Evolutionary conservation across 2,113 vertebrate species (phyloP).

Genomic region (Ochotona curzoniae): DNA sequence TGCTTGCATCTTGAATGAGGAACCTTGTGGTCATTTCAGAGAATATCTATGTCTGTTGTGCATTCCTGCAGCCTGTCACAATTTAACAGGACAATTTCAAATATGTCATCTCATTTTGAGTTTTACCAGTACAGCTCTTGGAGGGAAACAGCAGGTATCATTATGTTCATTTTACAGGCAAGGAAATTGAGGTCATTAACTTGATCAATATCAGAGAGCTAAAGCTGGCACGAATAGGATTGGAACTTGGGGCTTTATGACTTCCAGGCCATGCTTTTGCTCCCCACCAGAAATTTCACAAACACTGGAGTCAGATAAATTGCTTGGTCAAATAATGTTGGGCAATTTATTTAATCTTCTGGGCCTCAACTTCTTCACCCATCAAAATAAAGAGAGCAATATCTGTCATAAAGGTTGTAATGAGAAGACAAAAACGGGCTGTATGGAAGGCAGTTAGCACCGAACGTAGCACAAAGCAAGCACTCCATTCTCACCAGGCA

Average conservation of each 20-base stretch:
- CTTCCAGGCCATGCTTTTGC: not conserved
- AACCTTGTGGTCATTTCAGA: not conserved
- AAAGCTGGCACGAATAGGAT: not conserved
- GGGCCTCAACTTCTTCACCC: not conserved
- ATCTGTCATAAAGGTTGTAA: not conserved
- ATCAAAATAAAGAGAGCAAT: not conserved
- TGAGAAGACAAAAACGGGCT: not conserved
- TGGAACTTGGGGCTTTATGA: not conserved
- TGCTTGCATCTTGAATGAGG: not conserved
- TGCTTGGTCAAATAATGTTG: not conserved
- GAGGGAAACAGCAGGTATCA: not conserved
- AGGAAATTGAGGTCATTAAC: not conserved
- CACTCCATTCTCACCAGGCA: not conserved
- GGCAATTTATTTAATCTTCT: not conserved
- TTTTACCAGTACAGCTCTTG: not conserved
- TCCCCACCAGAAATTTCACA: not conserved
- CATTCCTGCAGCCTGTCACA: not conserved
- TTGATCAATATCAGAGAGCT: not conserved
- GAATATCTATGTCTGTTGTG: not conserved
- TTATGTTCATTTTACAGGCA: not conserved
- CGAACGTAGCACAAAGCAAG: not conserved
- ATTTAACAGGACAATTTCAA: not conserved
- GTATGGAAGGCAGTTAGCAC: not conserved
- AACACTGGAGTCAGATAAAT: not conserved
- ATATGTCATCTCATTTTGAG: not conserved